phyloP scores from a whole-genome alignment of 2,113 vertebrate genomes.

The Phyllopteryx taeniolatus region DNA sequence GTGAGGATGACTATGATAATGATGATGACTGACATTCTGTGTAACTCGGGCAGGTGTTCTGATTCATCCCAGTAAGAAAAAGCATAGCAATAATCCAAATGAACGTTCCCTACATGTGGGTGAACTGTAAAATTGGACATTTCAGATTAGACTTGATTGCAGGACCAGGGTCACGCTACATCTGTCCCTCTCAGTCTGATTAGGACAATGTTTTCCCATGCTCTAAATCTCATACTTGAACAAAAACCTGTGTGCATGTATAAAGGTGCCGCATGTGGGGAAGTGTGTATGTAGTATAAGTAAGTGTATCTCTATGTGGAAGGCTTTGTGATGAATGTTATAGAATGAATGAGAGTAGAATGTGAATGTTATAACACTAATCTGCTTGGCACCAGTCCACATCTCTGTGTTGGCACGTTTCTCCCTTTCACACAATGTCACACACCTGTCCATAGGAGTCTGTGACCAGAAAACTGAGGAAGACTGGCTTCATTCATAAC shows the following conservation, averaged over 20 bases:
- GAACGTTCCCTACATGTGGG: constrained; percentile 35
- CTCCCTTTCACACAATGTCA: constrained; percentile 62
- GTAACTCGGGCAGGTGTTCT: constrained; percentile 45
- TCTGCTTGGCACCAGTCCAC: constrained; percentile 61
- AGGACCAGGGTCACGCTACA: constrained; percentile 59
- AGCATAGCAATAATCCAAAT: constrained; percentile 27
- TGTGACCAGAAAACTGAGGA: constrained; percentile 22
- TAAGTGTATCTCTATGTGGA: constrained; percentile 19
- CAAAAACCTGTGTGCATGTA: constrained; percentile 39
- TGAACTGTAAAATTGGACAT: constrained; percentile 20
- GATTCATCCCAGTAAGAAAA: constrained; percentile 32
- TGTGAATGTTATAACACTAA: constrained; percentile 59
- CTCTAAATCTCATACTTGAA: constrained; percentile 45
- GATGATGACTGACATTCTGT: constrained; percentile 24
- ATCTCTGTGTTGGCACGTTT: constrained; percentile 64
- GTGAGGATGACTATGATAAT: constrained; percentile 67
- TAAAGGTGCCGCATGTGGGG: constrained; percentile 9
- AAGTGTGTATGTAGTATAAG: background rate
- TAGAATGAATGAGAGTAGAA: constrained; percentile 11
- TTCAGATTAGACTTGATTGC: constrained; percentile 55
- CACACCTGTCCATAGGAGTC: constrained; percentile 65
- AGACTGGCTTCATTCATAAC: constrained; percentile 13
- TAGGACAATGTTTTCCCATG: constrained; percentile 38
- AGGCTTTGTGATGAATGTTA: constrained; percentile 1
- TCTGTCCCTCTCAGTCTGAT: constrained; percentile 62